Base-by-base conservation (phyloP, 2,113 vertebrate species). In the Pipa parva region DNA sequence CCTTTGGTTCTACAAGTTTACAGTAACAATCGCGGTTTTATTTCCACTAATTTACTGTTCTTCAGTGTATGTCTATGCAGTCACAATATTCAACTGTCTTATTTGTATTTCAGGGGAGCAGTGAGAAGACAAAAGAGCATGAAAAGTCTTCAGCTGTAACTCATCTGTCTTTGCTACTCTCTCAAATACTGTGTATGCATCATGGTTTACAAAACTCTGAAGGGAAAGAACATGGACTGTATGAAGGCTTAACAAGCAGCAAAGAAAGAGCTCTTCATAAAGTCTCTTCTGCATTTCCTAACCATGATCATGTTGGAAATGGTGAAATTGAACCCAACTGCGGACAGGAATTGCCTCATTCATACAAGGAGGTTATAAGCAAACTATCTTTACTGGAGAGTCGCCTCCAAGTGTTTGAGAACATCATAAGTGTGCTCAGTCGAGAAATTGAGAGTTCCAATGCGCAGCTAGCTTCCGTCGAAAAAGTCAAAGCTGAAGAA, bases 351-450 rank as follows among this genome's bases (percentile, higher is more conserved):
- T 73, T 61, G 0, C 63, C 76, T 0, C 45, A 64, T 22, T 45
- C 76, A 7, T 76, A 65, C 13, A 77, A 84, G 2, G 78, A 77
- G 2, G 72, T 72, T 67, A 79, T 75, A 71, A 86, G 81, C 24
- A 77, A 83, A 68, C 73, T 92, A 59, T 80, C 82, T 0, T 80
- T 87, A 55, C 84, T 93, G 17, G 87, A 91, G 31, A 82, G 79
- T 7, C 89, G 90, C 71, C 80, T 92, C 7, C 82, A 84, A 0
- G 88, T 92, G 24, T 90, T 91, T n/a, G 91, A 92, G 77, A 92
- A 92, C 57, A 92, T 94, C 0, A 81, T 91, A 2, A 77, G 89
- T 0, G 91, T 90, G 59, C 87, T 94, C 66, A 91, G 89, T 51
- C 85, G 90, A 54, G 92, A 94, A 78, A 85, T 93, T 66, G 89